Base-by-base conservation (phyloP, 2,113 vertebrate species). In the Gymnocephalus cernua region DNA sequence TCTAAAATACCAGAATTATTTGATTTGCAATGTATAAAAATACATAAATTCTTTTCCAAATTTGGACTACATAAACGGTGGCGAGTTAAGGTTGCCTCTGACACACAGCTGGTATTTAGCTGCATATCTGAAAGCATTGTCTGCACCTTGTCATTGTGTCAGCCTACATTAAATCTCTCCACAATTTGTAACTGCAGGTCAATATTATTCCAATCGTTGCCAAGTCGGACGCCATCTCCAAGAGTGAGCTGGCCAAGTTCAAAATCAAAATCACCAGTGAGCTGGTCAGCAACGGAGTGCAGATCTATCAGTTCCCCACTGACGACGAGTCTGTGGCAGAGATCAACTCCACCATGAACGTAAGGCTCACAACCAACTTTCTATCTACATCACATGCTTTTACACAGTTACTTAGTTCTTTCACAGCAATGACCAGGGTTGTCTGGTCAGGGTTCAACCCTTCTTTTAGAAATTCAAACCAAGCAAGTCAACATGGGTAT, bases 261-360 rank as follows among this genome's bases (percentile, higher is more conserved):
- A 99, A 99, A 94, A 98, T 99, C 75, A 99, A 99, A 94, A 99
- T 99, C 92, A 98, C 97, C 76, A 99, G 98, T 1, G 98, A 99
- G 80, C 95, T 99, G 62, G 98, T 99, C 91, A 99, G 97, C 95
- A 99, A 99, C 0, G 98, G 98, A 0, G 98, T 99, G 67, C 98
- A 99, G 93, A 99, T 99, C 90, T 99, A 99, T 92, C 98, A 99
- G 92, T 99, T 99, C 80, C 98, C 98, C 57, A 99, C 96, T 0
- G 98, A 99, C 0, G 98, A 99, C 1, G 98, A 99, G 82, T 97
- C 97, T 0, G 97, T 99, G 91, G 96, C 98, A 0, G 98, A 99
- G 93, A 99, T 99, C 93, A 99, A 99, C 41, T 98, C 97, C 72
- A 99, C 96, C 29, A 99, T 99, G 98, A 99, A 99, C 0, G 98